Conservation (phyloP, 2,888 invertebrate species). For the Lasioglossum calceatum region DNA sequence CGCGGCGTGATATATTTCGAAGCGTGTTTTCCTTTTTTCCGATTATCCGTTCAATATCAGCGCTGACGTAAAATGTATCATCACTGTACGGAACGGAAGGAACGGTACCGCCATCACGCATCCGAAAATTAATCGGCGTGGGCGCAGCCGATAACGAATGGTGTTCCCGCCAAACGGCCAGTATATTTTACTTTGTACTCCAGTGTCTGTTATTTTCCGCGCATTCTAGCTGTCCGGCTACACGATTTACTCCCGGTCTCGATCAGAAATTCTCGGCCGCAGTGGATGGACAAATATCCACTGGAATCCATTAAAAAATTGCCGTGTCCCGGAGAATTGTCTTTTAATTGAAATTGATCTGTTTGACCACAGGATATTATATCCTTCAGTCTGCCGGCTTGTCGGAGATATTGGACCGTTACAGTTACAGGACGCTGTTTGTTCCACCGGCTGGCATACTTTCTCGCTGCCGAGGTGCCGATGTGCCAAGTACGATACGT, state of each 20-base stretch:
- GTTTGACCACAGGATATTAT: slow-evolving; percentile 31
- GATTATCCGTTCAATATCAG: slow-evolving; percentile 73
- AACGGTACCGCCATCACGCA: slow-evolving; percentile 74
- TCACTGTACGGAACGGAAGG: slow-evolving; percentile 68
- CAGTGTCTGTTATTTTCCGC: slow-evolving; percentile 77
- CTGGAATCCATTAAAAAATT: slow-evolving; percentile 72
- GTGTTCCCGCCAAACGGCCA: slow-evolving; percentile 77
- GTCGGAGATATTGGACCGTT: slow-evolving; percentile 35
- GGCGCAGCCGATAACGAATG: slow-evolving; percentile 80
- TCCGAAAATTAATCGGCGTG: slow-evolving; percentile 80
- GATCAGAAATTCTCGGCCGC: slow-evolving; percentile 70
- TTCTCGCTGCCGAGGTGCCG: background rate
- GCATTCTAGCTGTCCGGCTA: slow-evolving; percentile 71
- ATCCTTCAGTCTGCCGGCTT: slow-evolving; percentile 32
- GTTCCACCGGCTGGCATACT: slow-evolving; percentile 32
- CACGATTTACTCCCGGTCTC: slow-evolving; percentile 75
- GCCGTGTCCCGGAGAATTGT: slow-evolving; percentile 50
- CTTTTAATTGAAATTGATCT: slow-evolving; percentile 61
- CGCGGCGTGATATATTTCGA: slow-evolving; percentile 60
- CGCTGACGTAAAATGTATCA: slow-evolving; percentile 74
- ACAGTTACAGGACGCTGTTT: slow-evolving; percentile 2
- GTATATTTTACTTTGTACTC: slow-evolving; percentile 79
- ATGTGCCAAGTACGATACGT: background rate
- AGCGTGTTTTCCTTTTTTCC: slow-evolving; percentile 67
- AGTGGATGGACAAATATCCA: slow-evolving; percentile 66